Conservation (phyloP, 2,888 invertebrate species). For the Lasioglossum morio region DNA sequence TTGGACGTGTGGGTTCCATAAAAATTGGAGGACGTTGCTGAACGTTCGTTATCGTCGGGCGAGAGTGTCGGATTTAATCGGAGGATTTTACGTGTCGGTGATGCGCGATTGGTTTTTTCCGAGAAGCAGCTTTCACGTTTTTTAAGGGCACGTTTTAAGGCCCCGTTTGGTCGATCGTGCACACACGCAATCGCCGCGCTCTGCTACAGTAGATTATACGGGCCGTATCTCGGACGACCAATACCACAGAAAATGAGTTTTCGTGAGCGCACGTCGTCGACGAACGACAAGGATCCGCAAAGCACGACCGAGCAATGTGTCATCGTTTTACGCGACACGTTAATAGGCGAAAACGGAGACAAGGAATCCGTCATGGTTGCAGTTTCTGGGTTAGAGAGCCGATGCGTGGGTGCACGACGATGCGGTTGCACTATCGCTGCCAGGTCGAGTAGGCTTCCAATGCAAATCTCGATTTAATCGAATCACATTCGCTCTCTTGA, state of each 20-base stretch:
- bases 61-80: not conserved
- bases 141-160: slow-evolving; percentile 36
- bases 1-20: not conserved
- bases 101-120: not conserved
- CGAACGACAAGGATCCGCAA: not conserved
- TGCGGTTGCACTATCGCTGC: not conserved
- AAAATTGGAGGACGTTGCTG: not conserved
- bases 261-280: not conserved
- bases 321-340: slow-evolving; percentile 43
- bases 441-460: not conserved
- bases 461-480: slow-evolving; percentile 5
- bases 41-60: not conserved
- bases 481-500: not conserved
- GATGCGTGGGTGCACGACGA: not conserved
- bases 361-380: slow-evolving; percentile 43
- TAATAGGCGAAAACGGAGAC: slow-evolving; percentile 47
- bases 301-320: slow-evolving; percentile 32
- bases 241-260: slow-evolving; percentile 16
- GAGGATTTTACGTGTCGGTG: not conserved
- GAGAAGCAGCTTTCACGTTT: not conserved
- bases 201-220: not conserved
- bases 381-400: slow-evolving; percentile 36
- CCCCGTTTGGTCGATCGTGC: not conserved
- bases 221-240: not conserved
- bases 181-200: not conserved